phyloP scores from a whole-genome alignment of 2,888 invertebrate genomes.

The Macrostomum cliftonense region DNA sequence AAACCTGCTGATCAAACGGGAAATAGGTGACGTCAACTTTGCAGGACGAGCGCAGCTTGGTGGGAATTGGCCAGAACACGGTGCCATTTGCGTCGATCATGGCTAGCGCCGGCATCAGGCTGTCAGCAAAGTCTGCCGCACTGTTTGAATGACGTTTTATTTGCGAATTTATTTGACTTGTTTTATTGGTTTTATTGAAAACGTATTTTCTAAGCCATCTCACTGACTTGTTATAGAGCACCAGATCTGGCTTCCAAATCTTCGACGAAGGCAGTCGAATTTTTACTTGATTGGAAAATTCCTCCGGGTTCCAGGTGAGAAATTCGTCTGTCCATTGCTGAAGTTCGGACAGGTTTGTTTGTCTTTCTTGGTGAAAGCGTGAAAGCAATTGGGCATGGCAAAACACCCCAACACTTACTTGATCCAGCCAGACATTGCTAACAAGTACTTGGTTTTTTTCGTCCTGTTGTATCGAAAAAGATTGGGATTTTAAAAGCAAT shows the following conservation, averaged over 20 bases:
- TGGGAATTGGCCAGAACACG: constrained; percentile 46
- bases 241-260: constrained; percentile 58
- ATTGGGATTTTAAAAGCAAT: no score
- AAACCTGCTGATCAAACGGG: constrained; percentile 43
- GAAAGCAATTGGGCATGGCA: no score
- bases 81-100: constrained; percentile 42
- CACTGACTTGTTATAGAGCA: constrained; percentile 52
- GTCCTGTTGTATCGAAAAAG: no score
- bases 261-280: constrained; percentile 49
- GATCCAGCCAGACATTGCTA: no score
- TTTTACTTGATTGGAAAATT: constrained; percentile 48
- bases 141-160: constrained; percentile 31
- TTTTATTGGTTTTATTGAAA: no score
- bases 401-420: not conserved
- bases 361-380: no score
- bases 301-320: constrained; percentile 51
- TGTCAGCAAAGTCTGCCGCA: constrained; percentile 44
- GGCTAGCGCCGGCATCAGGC: constrained; percentile 43
- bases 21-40: constrained; percentile 43
- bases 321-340: constrained; percentile 53
- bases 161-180: no score
- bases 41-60: constrained; percentile 43
- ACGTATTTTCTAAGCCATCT: no score
- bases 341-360: not conserved
- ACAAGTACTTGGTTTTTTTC: no score